Base-by-base conservation (phyloP, 2,888 invertebrate species). In the Herminia tarsipennalis region DNA sequence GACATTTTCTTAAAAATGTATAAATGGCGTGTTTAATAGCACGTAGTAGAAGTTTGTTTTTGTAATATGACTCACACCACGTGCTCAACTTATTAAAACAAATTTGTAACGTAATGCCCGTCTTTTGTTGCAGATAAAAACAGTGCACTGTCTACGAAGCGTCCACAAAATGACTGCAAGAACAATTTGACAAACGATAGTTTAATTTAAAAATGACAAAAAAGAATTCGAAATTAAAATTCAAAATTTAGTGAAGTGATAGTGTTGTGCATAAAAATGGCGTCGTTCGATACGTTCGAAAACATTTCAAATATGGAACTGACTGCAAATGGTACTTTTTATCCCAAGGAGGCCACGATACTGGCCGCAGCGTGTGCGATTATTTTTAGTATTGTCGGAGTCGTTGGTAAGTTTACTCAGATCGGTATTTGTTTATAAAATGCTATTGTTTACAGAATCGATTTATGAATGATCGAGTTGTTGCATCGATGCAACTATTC, bases 291-390 rank as follows among this genome's bases (percentile, higher is more conserved):
- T 55, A 68, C 63, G 51, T 63, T 57, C 46, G 68, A 70, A 39
- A 75, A 69, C 61, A 56, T 63, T 65, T 60, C 66, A 35, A 76
- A 66, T 32, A 84, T 85, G 82, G 84, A 82, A 51, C 48, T 66
- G 39, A 69, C 40, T 13, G 21, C 12, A 20, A 47, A 81, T 57
- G 78, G 89, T 70, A 66, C 79, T 46, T 76, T 87, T 56, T 96
- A 95, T 78, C 95, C 96, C 12, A 92, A 94, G 61, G 93, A 93
- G 57, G 95, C 95, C 32, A 96, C 96, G 20, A 92, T 96, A 66
- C 90, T 95, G 72, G 97, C 96, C 10, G 96, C 96, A 17, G 92
- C 93, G 43, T 96, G 96, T 79, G 96, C 97, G 22, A 94, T 96
- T 66, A 78, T 96, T 41, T 97, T 97, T 87, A 95, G 95, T 74